Conservation (phyloP, 2,888 invertebrate genomes). For the Mesorhabditis spiculigera region DNA sequence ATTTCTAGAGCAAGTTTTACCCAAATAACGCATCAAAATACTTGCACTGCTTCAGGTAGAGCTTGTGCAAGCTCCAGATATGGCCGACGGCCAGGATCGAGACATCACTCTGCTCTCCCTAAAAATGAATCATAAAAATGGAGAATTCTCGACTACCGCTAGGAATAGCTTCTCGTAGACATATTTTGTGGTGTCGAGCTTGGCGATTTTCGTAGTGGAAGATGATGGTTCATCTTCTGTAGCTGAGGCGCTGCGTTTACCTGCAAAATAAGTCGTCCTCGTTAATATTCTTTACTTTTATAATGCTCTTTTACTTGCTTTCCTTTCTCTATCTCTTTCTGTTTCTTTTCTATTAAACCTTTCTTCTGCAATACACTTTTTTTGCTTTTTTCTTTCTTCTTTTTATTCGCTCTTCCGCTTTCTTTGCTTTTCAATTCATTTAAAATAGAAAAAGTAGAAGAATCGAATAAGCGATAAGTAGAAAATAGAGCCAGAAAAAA, state of each 20-base stretch:
- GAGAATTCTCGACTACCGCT: constrained; percentile 62
- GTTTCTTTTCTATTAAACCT: too few relatives aligned
- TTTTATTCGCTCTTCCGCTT: too few relatives aligned
- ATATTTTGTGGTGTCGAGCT: constrained; percentile 72
- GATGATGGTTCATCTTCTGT: background rate
- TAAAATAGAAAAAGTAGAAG: too few relatives aligned
- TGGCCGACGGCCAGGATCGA: constrained; percentile 72
- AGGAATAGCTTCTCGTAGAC: constrained; percentile 69
- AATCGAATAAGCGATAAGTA: too few relatives aligned
- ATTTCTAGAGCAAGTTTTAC: background rate
- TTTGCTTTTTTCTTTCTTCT: too few relatives aligned
- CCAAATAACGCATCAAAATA: constrained; percentile 18
- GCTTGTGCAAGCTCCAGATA: constrained; percentile 75
- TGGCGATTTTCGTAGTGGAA: constrained; percentile 30
- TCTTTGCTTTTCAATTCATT: too few relatives aligned
- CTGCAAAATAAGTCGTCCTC: background rate
- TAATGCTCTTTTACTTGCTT: too few relatives aligned
- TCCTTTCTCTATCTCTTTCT: too few relatives aligned
- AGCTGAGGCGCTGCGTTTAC: background rate
- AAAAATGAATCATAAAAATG: background rate
- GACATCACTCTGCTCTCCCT: constrained; percentile 75
- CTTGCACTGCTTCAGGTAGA: constrained; percentile 72
- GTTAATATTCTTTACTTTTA: too few relatives aligned
- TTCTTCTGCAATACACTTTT: too few relatives aligned
- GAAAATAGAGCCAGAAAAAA: too few relatives aligned